Base-by-base conservation (phyloP, 2,888 invertebrate genomes). In the Troides oblongomaculatus region DNA sequence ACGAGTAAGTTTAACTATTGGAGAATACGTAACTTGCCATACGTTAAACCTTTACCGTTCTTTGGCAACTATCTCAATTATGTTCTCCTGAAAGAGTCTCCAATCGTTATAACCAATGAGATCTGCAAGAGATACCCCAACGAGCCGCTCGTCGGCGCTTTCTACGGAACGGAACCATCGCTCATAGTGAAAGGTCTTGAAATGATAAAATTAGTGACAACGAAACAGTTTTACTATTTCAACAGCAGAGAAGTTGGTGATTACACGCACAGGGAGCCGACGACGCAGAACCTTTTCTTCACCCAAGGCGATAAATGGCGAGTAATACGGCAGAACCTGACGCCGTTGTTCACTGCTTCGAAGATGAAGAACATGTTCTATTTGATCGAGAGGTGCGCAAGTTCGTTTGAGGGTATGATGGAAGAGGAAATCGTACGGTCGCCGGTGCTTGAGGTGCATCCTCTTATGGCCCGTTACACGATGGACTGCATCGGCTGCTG, bases 291-390 rank as follows among this genome's bases (percentile, higher is more conserved):
- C 50, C 71, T 90, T 1, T 88, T 89, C 72, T 80, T 76, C 63
- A 74, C 77, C 0, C 75, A 80, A 58, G 90, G 90, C 0, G 86
- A 89, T 72, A 72, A 75, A 2, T 90, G 90, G 89, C 87, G 84
- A 65, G 81, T 87, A 0, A 57, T 84, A 2, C 76, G 90, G 0
- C 89, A 89, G 72, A 87, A 88, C 66, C 69, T 86, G 17, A 85
- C 85, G 0, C 86, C 86, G 0, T 66, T 89, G 0, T 91, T 89
- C 73, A 82, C 90, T 0, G 81, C 86, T 0, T 76, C 83, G 0
- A 90, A 89, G 73, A 86, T 89, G 81, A 89, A 83, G 71, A 86
- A 80, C 21, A 90, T 90, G 90, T 90, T 89, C 64, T 75, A 83
- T 70, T 72, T 89, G 14, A 82, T 89, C 8, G 78, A 81, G 63